A percentile compares a stretch with the other conserved stretches of the same genome.
Conservation (phyloP, 2,797 vertebrate species). For the Florisuga fusca region DNA sequence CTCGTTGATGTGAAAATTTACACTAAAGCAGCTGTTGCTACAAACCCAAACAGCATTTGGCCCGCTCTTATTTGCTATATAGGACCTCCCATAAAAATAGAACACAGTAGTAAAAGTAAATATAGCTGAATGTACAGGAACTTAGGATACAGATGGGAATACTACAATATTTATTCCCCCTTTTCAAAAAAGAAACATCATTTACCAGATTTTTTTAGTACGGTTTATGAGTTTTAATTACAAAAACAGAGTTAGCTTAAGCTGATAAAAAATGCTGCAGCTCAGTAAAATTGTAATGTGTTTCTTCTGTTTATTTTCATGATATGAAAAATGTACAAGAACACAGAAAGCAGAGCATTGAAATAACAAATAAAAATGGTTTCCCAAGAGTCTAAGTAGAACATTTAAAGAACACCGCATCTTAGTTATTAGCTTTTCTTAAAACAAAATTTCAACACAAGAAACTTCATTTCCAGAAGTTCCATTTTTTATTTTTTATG, state of each 20-base stretch:
- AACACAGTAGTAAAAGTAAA: neutral
- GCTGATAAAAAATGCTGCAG: neutral
- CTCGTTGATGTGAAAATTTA: neutral
- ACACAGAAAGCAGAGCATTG: neutral
- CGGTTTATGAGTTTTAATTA: neutral
- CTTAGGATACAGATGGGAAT: neutral
- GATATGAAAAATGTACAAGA: neutral
- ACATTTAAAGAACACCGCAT: neutral
- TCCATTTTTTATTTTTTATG: neutral
- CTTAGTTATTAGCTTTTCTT: neutral
- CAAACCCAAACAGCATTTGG: neutral
- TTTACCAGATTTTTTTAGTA: neutral
- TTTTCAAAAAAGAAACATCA: neutral
- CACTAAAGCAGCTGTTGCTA: neutral
- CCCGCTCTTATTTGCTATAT: neutral
- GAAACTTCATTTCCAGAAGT: neutral
- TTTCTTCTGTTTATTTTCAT: neutral
- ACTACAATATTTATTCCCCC: neutral
- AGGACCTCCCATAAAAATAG: neutral
- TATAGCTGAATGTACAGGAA: neutral
- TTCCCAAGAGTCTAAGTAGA: neutral
- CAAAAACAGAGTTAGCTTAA: neutral
- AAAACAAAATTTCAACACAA: neutral
- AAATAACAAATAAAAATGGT: neutral
- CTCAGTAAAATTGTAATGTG: neutral